Evolutionary conservation across 1,140 invertebrate species (phyloP).

Genomic region (Sarcophaga bullata): DNA sequence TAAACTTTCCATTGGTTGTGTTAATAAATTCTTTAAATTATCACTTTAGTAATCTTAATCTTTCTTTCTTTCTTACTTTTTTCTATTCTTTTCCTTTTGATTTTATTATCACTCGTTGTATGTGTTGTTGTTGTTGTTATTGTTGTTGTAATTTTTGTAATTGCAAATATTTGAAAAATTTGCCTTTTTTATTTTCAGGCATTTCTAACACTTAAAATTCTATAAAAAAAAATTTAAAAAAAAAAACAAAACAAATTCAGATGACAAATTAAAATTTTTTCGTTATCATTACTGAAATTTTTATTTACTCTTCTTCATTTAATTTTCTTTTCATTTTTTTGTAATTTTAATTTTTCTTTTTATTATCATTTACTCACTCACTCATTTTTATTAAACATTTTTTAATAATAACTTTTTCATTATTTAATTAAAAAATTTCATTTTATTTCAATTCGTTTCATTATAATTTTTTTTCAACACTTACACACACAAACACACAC

Average conservation of each 20-base stretch:
- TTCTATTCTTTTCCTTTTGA: too few species aligned
- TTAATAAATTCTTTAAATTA: too few species aligned
- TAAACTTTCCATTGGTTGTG: too few species aligned
- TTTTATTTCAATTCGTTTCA: too few species aligned
- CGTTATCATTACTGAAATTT: background rate
- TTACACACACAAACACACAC: background rate
- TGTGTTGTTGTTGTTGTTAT: too few species aligned
- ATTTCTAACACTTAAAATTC: background rate
- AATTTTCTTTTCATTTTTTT: too few species aligned
- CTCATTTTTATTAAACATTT: background rate
- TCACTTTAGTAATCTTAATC: too few species aligned
- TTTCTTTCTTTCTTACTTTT: too few species aligned
- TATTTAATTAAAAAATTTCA: background rate
- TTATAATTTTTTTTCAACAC: too few species aligned
- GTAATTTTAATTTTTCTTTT: background rate
- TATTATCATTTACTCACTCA: background rate
- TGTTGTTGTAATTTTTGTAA: background rate
- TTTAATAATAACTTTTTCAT: background rate
- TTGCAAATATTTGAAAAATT: conserved; percentile 9
- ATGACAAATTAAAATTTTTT: conserved; percentile 16
- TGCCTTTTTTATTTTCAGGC: background rate
- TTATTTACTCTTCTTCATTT: too few species aligned
- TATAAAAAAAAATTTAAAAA: background rate
- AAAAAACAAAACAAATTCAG: too few species aligned
- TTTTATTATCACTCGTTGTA: too few species aligned